Evolutionary conservation across 2,797 vertebrate species (phyloP).

Genomic region (Melanotaenia boesemani): DNA sequence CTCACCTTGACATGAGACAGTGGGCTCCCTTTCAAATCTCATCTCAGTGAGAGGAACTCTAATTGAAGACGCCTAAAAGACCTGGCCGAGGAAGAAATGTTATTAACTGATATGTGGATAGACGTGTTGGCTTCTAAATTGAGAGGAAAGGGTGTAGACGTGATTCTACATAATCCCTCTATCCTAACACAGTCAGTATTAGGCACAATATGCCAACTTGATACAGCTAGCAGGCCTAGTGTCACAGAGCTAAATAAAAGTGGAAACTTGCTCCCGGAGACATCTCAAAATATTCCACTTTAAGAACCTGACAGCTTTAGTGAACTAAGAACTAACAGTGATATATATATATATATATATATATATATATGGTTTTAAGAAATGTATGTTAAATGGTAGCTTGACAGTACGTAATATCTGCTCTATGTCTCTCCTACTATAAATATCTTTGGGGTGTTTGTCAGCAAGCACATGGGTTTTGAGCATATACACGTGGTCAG

Average conservation of each 20-base stretch:
- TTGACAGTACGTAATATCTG: constrained; percentile 41
- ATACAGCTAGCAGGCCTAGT: constrained; percentile 36
- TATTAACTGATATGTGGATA: constrained; percentile 78
- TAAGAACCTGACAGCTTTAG: constrained; percentile 38
- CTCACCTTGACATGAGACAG: constrained; percentile 35
- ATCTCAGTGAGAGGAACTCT: constrained; percentile 59
- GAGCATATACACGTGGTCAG: neutral
- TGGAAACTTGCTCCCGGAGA: constrained; percentile 16
- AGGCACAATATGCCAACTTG: constrained; percentile 42
- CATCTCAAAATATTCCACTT: constrained; percentile 20
- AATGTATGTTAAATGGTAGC: constrained; percentile 28
- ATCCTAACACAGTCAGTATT: neutral
- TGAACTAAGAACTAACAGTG: constrained; percentile 36
- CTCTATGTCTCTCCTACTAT: neutral
- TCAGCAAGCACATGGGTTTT: constrained; percentile 3
- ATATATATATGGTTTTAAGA: neutral
- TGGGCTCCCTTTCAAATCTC: constrained; percentile 58
- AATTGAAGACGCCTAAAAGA: constrained; percentile 65
- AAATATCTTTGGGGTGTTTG: constrained; percentile 26
- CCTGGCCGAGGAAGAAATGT: constrained; percentile 51
- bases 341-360: neutral
- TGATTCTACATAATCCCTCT: constrained; percentile 65
- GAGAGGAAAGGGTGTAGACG: constrained; percentile 56
- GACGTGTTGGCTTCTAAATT: constrained; percentile 74
- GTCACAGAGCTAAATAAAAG: constrained; percentile 29